These are phyloP conservation scores for Calonectris borealis DNA, from an alignment of 2,113 vertebrate genomes.

Conservation along the genomic window DNA sequence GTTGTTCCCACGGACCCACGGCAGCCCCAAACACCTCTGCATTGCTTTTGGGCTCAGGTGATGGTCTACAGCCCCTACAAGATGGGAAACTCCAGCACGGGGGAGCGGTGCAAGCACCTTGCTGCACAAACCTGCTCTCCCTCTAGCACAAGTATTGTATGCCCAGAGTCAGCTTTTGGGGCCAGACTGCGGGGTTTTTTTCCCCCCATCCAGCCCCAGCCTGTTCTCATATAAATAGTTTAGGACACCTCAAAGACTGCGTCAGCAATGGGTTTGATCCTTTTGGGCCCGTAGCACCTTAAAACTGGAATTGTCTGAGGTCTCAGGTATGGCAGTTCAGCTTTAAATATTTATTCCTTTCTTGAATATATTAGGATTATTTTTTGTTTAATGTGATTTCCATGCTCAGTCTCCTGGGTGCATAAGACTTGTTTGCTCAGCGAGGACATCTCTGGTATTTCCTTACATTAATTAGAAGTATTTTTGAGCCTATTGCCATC, in stretches of 20 bases:
- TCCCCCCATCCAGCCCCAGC: not conserved
- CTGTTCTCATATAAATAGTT: not conserved
- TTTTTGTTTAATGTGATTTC: not conserved
- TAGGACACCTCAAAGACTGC: not conserved
- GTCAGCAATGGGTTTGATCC: not conserved
- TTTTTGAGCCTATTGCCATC: not conserved
- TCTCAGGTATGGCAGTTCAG: not conserved
- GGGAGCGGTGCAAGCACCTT: not conserved
- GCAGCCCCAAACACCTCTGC: not conserved
- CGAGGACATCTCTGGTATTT: not conserved
- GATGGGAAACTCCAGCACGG: not conserved
- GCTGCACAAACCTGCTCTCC: not conserved
- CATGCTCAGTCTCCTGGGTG: not conserved
- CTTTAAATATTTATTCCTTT: not conserved
- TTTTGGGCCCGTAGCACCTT: not conserved
- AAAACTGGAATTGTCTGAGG: not conserved
- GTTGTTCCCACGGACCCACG: not conserved
- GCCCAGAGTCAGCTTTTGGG: not conserved
- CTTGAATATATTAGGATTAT: not conserved
- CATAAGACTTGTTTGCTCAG: not conserved
- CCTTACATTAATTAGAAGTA: not conserved
- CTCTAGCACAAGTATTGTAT: not conserved
- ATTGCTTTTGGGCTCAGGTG: not conserved
- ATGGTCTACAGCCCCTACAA: not conserved
- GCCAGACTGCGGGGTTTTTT: not conserved